Conservation (phyloP, 2,113 vertebrate species). For the Anseranas semipalmata region DNA sequence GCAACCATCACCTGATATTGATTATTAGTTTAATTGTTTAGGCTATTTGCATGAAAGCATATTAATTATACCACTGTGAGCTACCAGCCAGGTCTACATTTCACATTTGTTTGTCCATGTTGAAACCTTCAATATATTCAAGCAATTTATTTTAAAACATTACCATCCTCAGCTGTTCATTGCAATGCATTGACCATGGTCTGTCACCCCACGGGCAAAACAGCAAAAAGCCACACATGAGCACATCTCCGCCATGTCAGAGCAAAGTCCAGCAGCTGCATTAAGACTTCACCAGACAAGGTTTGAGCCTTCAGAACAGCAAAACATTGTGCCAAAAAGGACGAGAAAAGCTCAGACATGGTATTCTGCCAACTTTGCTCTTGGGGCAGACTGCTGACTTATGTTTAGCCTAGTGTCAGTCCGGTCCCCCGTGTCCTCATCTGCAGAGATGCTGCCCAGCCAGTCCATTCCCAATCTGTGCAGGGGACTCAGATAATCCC, state of each 20-base stretch:
- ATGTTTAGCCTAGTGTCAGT: not conserved
- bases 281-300: accelerated
- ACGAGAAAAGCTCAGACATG: not conserved
- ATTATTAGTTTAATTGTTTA: constrained; percentile 17
- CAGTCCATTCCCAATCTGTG: not conserved
- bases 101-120: not conserved
- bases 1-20: not conserved
- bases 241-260: not conserved
- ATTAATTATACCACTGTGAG: not conserved
- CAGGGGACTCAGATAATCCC: not conserved
- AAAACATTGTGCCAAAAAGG: not conserved
- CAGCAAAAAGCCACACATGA: not conserved
- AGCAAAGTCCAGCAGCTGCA: not conserved
- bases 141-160: not conserved
- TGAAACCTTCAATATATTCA: not conserved
- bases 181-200: accelerated
- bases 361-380: not conserved
- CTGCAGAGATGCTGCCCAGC: not conserved
- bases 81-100: not conserved
- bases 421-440: not conserved
- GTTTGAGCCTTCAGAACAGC: not conserved
- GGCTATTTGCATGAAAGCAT: not conserved
- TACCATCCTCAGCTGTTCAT: not conserved
- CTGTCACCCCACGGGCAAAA: accelerated
- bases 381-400: no score